Evolutionary conservation across 1,140 invertebrate genomes (phyloP), one percentile per base, ranked within the genome.

Genomic region (Eubasilissa regina): DNA sequence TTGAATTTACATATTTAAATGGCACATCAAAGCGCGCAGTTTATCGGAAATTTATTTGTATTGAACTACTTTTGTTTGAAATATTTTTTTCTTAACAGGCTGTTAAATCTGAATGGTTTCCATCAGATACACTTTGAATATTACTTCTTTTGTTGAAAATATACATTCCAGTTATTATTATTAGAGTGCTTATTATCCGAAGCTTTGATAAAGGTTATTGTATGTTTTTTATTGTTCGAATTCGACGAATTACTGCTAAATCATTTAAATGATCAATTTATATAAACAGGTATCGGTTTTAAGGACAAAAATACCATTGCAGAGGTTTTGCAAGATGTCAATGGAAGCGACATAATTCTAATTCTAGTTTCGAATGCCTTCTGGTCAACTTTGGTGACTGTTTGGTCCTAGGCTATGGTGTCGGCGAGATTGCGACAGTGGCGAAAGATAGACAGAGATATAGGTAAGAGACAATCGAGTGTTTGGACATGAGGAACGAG

Each of bases 391-490:
- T 47, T 51, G 19, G 43, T 10, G 66, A 70, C 45, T 19, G 19
- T 51, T 70, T 21, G 17, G 15, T 70, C 66, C 47, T 70, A 70
- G 8, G 10, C 66, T 70, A 70, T 51, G 19, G 66, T 70, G 66
- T 70, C 66, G 66, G 66, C 66, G 66, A 70, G 51, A 70, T 70
- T 70, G 66, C 66, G 47, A 70, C 66, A 70, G 66, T 70, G 66
- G 66, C 66, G n/a, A 51, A 25, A 70, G 66, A 70, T 17, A 48
- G 66, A 47, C 45, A 51, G 44, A 64, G 60, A 70, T 35, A 35
- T 17, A 66, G 62, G 44, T 44, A 35, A 70, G 66, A 70, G 66
- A 70, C 66, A 70, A 70, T 70, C 66, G 66, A 70, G 66, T 70
- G 66, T 70, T 58, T 70, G 66, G 66, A 70, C 17, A 70, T 70